Evolutionary conservation across 2,113 vertebrate species (phyloP).

Genomic region (Albula goreensis): DNA sequence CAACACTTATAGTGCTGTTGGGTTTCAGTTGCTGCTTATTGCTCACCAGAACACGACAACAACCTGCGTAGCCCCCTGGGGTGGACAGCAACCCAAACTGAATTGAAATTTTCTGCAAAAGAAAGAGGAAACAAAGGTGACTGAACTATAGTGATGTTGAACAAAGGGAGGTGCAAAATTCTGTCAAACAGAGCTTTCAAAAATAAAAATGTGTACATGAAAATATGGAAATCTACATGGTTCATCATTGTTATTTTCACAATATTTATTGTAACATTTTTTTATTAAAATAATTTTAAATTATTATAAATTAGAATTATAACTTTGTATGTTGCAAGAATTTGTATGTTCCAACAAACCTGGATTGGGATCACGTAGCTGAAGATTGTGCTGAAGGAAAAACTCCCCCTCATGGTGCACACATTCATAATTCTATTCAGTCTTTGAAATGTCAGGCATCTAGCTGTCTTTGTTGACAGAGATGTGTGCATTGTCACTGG

Average conservation of each 20-base stretch:
- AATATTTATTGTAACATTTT: no score
- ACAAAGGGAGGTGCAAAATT: background rate
- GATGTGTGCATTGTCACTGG: background rate
- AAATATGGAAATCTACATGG: no score
- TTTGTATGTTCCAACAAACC: background rate
- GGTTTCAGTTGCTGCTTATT: slow-evolving; percentile 17
- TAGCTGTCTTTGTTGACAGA: background rate
- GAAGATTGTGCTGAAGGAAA: background rate
- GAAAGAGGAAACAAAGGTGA: background rate
- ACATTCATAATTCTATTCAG: background rate
- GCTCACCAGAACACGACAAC: slow-evolving; percentile 27
- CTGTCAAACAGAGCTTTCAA: background rate
- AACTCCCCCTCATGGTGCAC: background rate
- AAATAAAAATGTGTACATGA: no score
- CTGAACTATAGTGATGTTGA: background rate
- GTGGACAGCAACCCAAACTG: background rate
- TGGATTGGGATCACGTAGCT: background rate
- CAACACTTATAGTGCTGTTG: slow-evolving; percentile 30
- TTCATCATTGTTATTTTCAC: no score
- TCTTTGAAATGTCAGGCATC: background rate
- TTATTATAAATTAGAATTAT: background rate
- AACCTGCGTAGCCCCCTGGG: background rate
- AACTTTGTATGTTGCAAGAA: background rate
- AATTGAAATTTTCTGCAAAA: slow-evolving; percentile 11
- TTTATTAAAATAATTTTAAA: no score